A percentile compares a stretch with the other conserved stretches of the same genome.
Conservation (phyloP, 2,113 vertebrate genomes). For the Osmerus mordax region DNA sequence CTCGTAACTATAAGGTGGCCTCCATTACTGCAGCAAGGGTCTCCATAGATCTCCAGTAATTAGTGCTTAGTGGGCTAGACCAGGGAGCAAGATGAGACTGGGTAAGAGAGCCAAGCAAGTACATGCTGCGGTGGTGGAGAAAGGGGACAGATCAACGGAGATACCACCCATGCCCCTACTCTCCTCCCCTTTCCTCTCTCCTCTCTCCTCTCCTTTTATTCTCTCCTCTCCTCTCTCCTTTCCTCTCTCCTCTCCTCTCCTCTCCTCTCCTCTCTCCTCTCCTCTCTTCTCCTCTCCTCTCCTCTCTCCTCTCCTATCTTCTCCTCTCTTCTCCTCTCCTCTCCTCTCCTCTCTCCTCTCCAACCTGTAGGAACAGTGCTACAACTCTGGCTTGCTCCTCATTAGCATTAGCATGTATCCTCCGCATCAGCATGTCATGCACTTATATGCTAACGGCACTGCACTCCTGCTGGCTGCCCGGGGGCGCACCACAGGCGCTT, state of each 20-base stretch:
- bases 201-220: no score
- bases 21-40: no score
- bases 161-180: neutral
- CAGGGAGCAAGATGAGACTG: no score
- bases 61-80: no score
- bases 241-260: no score
- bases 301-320: constrained; percentile 4
- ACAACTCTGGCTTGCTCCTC: constrained; percentile 30
- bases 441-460: constrained; percentile 70
- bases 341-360: constrained; percentile 37
- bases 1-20: no score
- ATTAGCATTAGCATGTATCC: constrained; percentile 65
- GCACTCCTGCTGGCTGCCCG: constrained; percentile 58
- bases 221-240: no score
- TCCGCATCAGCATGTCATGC: constrained; percentile 65
- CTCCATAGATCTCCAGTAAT: no score
- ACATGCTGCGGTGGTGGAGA: no score
- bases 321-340: constrained; percentile 32
- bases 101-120: no score
- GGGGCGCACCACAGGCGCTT: constrained; percentile 67
- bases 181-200: no score
- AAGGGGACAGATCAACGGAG: no score
- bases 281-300: neutral
- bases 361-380: constrained; percentile 37
- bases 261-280: neutral